Evolutionary conservation across 2,888 invertebrate genomes (phyloP).

Genomic region (Dichetophora obliterata): DNA sequence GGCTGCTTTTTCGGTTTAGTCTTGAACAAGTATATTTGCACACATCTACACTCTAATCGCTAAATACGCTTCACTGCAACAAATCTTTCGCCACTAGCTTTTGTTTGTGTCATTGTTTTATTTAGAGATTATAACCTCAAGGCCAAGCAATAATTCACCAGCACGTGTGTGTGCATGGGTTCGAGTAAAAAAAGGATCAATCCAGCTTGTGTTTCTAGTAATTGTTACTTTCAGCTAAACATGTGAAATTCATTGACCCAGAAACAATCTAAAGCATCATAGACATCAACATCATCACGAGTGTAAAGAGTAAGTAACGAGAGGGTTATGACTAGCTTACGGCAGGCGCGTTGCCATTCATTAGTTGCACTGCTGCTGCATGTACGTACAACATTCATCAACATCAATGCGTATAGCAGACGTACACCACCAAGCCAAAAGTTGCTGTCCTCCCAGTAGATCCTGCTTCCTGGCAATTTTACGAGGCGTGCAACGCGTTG

Average conservation of each 20-base stretch:
- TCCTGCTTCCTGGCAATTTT: neutral
- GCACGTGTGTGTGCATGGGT: neutral
- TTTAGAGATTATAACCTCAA: slow-evolving; percentile 11
- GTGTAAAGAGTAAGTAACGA: neutral
- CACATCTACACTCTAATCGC: too few relatives aligned
- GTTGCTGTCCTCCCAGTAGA: neutral
- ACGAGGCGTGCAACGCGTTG: neutral
- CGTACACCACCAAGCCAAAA: neutral
- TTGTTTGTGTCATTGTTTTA: neutral
- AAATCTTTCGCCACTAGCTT: neutral
- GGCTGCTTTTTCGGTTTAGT: too few relatives aligned
- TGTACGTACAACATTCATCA: slow-evolving; percentile 2
- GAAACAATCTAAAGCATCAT: neutral
- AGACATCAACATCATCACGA: neutral
- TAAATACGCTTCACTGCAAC: too few relatives aligned
- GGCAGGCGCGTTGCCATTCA: neutral
- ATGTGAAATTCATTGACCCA: neutral
- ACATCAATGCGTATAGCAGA: neutral
- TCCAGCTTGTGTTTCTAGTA: neutral
- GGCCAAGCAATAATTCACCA: slow-evolving; percentile 5
- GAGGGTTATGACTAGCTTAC: neutral
- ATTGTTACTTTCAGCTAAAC: neutral
- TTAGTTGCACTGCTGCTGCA: neutral
- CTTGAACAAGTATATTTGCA: too few relatives aligned
- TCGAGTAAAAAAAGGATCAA: neutral